Conservation (phyloP, 2,113 vertebrate species). For the Peromyscus polionotus region DNA sequence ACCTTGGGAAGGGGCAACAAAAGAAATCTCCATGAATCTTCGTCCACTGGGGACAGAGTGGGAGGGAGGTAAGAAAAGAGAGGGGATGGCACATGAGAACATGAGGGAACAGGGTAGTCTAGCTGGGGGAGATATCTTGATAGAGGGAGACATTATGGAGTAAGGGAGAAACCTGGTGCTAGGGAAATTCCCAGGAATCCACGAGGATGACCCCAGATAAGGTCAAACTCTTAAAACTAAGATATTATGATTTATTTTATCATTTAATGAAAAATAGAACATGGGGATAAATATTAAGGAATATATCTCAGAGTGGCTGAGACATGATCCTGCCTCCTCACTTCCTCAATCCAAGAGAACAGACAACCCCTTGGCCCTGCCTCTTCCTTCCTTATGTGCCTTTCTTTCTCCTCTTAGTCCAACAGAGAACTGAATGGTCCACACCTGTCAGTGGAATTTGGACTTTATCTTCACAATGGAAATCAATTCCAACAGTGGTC, state of each 20-base stretch:
- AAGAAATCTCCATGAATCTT: too few relatives aligned
- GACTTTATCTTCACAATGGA: not conserved
- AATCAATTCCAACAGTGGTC: fast-evolving
- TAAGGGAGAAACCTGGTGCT: too few relatives aligned
- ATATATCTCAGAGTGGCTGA: not conserved
- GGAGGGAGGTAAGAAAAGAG: too few relatives aligned
- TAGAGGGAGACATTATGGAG: too few relatives aligned
- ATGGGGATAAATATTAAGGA: not conserved
- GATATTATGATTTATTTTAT: not conserved
- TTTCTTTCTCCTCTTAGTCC: not conserved
- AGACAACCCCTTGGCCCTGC: fast-evolving
- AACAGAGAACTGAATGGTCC: not conserved
- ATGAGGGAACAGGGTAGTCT: too few relatives aligned
- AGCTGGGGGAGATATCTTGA: too few relatives aligned
- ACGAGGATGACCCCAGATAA: too few relatives aligned
- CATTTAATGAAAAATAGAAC: not conserved
- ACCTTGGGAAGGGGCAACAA: too few relatives aligned
- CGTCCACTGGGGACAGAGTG: too few relatives aligned
- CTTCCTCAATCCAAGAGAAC: not conserved
- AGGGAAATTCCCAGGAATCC: too few relatives aligned
- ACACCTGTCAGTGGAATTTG: not conserved
- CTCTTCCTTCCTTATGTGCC: not conserved
- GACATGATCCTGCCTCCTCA: not conserved
- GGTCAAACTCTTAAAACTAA: not conserved
- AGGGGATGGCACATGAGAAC: too few relatives aligned